Base-by-base conservation (phyloP, 1,140 invertebrate genomes). In the Diorhabda carinulata region DNA sequence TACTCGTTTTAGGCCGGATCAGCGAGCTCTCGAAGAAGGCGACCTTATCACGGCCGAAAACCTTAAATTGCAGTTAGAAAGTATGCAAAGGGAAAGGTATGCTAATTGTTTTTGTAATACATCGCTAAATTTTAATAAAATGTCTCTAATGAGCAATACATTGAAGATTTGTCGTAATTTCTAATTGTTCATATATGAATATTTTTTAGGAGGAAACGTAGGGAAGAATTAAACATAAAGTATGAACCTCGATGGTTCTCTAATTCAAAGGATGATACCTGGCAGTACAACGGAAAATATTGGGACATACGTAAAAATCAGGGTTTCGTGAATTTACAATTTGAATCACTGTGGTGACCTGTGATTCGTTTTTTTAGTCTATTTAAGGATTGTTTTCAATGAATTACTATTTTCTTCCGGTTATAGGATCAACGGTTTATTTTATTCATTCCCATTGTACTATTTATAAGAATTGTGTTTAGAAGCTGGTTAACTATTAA, bases 11-110 rank as follows among this genome's bases (percentile, higher is more conserved):
- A 47, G 85, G 72, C 86, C 86, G 2, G 86, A 87, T 78, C 85
- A 86, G 73, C 80, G 84, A n/a, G 84, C 86, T 9, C 79, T 94
- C 47, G 92, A 95, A 80, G 90, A 92, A 79, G 92, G 92, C 3
- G 86, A 92, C 77, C 83, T 94, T 56, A 81, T 84, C 8, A 85
- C 84, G 41, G 92, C 92, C 0, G 92, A 95, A 81, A 81, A 82
- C 41, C 82, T 89, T 72, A 94, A 94, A 79, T 76, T 86, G 10
- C 82, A 87, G 73, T 76, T 92, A 57, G 91, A 92, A 79, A 86
- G 89, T 72, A 77, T 82, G 6, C 91, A 92, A 79, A 78, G 91
- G 57, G 90, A 92, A 47, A 80, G 88, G 57, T 52, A 52, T 8
- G 3, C 6, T 3, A 4, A 52, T 52, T 52, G n/a, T 25, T 25